These are phyloP conservation scores for Teleiodes luculella DNA, from an alignment of 2,888 invertebrate genomes.

Conservation along the genomic window DNA sequence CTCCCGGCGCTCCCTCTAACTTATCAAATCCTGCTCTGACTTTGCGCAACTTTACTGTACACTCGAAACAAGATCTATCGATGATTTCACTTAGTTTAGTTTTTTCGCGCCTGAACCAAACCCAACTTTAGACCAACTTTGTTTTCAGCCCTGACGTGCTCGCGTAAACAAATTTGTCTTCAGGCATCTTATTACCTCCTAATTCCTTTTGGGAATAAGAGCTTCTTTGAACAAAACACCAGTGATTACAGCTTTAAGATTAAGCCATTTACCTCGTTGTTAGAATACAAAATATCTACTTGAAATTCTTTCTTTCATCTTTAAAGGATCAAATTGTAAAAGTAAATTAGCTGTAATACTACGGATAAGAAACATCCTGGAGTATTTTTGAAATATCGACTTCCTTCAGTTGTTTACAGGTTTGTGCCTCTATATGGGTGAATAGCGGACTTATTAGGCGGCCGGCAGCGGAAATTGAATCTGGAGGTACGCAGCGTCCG, in stretches of 20 bases:
- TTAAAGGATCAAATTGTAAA: not conserved
- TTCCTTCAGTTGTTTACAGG: constrained; percentile 9
- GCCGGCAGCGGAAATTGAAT: constrained; percentile 72
- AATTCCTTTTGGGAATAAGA: constrained; percentile 31
- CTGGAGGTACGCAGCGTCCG: constrained; percentile 72
- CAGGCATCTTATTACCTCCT: constrained; percentile 29
- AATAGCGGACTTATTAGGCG: constrained; percentile 70
- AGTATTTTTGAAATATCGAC: constrained; percentile 9
- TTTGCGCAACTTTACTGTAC: constrained; percentile 15
- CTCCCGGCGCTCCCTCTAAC: constrained; percentile 12
- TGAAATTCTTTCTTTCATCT: no score
- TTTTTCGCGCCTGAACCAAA: constrained; percentile 15
- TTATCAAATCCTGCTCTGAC: constrained; percentile 21
- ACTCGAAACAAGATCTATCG: constrained; percentile 1
- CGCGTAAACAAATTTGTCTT: constrained; percentile 25
- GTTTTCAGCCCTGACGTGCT: constrained; percentile 12
- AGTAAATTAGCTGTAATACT: no score
- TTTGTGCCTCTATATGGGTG: constrained; percentile 38
- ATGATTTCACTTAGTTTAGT: not conserved
- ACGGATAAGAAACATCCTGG: no score
- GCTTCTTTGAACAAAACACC: constrained; percentile 30
- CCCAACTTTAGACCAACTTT: constrained; percentile 14
- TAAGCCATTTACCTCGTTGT: constrained; percentile 17
- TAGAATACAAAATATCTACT: not conserved
- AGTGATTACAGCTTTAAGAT: constrained; percentile 24